phyloP scores from a whole-genome alignment of 2,797 vertebrate genomes.

The Hypotaenidia philippensis region DNA sequence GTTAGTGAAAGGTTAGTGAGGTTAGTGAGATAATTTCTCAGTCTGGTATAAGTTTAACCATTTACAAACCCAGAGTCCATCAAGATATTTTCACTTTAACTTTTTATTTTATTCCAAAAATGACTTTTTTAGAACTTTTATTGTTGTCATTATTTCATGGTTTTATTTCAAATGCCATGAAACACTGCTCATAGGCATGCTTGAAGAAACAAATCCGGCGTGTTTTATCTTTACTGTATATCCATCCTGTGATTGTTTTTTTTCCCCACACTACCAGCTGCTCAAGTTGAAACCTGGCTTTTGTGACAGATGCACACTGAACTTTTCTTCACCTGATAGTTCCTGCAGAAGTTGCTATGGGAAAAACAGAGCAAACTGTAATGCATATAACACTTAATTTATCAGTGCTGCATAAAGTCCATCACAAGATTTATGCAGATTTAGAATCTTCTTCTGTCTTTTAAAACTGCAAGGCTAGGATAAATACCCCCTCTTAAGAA shows the following conservation, averaged over 20 bases:
- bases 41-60: background rate
- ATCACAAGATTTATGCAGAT: background rate
- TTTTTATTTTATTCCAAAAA: background rate
- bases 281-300: background rate
- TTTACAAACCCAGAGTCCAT: background rate
- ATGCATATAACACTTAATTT: background rate
- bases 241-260: fast-evolving
- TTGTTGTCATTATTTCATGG: background rate
- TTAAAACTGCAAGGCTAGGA: background rate
- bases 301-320: background rate
- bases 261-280: background rate
- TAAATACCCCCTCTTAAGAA: background rate
- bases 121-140: background rate
- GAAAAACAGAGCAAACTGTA: background rate
- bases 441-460: background rate
- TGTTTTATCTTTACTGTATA: background rate
- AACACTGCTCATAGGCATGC: background rate
- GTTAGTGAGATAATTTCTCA: background rate
- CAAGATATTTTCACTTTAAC: background rate
- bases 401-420: background rate
- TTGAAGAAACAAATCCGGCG: background rate
- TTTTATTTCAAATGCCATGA: background rate
- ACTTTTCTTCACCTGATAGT: background rate
- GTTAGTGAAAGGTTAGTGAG: background rate
- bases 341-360: background rate